Evolutionary conservation across 2,888 invertebrate species (phyloP).

Genomic region (Hypsopygia costalis): DNA sequence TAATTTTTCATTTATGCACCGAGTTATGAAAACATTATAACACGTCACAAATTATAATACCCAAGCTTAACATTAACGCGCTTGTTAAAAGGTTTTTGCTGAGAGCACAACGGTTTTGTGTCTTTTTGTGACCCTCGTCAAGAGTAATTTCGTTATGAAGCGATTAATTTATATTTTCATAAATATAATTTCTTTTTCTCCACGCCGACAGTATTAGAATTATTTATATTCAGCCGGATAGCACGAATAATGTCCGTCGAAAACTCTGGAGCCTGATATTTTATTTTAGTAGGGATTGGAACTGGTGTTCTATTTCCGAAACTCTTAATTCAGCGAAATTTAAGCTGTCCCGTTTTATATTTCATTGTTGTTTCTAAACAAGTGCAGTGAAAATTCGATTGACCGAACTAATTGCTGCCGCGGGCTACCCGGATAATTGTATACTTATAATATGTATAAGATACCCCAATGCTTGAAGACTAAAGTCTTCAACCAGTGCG

Average conservation of each 20-base stretch:
- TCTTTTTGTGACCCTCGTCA: conserved; percentile 62
- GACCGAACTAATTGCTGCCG: too few species aligned
- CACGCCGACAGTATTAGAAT: conserved; percentile 1
- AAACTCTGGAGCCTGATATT: not conserved
- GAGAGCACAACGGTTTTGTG: conserved; percentile 43
- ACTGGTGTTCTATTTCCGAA: too few species aligned
- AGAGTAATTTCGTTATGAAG: conserved; percentile 55
- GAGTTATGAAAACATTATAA: conserved; percentile 28
- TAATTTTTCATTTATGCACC: conserved; percentile 24
- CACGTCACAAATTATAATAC: conserved; percentile 43
- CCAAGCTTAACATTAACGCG: conserved; percentile 45
- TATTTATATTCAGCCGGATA: conserved; percentile 3
- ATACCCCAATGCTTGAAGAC: too few species aligned
- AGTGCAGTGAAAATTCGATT: too few species aligned
- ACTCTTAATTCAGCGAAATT: too few species aligned
- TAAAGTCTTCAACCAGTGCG: too few species aligned
- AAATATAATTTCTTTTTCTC: conserved; percentile 15
- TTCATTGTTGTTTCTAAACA: too few species aligned
- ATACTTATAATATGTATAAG: too few species aligned
- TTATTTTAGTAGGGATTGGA: too few species aligned
- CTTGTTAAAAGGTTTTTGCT: conserved; percentile 54
- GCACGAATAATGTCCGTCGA: conserved; percentile 1
- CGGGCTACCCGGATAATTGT: too few species aligned
- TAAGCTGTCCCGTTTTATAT: too few species aligned
- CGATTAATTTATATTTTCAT: conserved; percentile 49